Conservation (phyloP, 2,797 vertebrate species). For the Takifugu ocellatus region DNA sequence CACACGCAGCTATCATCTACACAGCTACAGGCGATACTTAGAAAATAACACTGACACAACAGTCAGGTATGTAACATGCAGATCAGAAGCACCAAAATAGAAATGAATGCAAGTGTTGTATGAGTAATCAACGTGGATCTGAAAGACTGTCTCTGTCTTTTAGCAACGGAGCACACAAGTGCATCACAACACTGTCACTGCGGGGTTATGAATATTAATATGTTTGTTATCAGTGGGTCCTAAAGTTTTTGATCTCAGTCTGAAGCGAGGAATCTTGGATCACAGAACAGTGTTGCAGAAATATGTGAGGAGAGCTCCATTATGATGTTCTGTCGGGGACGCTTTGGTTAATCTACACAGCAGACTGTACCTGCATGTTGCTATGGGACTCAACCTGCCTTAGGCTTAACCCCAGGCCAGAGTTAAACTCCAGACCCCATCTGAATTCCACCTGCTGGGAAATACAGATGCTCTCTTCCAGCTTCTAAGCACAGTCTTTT, state of each 20-base stretch:
- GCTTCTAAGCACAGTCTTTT: slow-evolving; percentile 27
- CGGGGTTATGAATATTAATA: background rate
- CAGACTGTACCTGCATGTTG: slow-evolving; percentile 15
- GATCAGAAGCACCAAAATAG: slow-evolving; percentile 57
- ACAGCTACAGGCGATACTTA: slow-evolving; percentile 53
- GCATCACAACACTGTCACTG: slow-evolving; percentile 1
- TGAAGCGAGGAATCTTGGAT: slow-evolving; percentile 17
- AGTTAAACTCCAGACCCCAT: slow-evolving; percentile 33
- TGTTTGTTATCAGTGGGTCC: background rate
- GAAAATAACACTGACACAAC: slow-evolving; percentile 48
- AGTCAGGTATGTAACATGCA: slow-evolving; percentile 36
- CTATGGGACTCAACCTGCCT: slow-evolving; percentile 49
- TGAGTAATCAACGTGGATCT: slow-evolving; percentile 42
- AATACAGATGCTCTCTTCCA: slow-evolving; percentile 19
- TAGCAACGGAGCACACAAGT: slow-evolving; percentile 16
- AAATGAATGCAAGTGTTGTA: slow-evolving; percentile 50
- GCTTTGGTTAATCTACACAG: slow-evolving; percentile 39
- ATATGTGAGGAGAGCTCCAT: slow-evolving; percentile 6
- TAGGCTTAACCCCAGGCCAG: slow-evolving; percentile 51
- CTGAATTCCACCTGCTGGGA: slow-evolving; percentile 35
- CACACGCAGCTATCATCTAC: slow-evolving; percentile 61
- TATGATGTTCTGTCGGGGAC: slow-evolving; percentile 21
- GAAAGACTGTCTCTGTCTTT: slow-evolving; percentile 27
- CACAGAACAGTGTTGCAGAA: slow-evolving; percentile 20
- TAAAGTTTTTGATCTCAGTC: slow-evolving; percentile 34